Evolutionary conservation across 2,113 vertebrate species (phyloP).

Genomic region (Abramis brama): DNA sequence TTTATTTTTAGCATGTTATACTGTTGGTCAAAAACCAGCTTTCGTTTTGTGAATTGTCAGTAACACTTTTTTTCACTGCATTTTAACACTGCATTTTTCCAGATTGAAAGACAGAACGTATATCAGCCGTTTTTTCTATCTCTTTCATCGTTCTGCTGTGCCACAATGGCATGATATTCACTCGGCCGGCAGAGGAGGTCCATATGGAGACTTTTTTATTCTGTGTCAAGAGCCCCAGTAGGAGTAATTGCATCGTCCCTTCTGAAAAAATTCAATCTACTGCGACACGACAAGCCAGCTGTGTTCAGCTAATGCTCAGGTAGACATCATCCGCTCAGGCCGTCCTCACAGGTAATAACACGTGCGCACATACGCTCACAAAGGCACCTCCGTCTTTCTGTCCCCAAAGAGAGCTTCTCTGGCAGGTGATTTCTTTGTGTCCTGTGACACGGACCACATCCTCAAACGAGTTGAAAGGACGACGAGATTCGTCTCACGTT

Average conservation of each 20-base stretch:
- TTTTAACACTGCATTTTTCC: background rate
- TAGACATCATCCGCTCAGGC: slow-evolving; percentile 36
- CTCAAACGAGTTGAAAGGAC: slow-evolving; percentile 8
- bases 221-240: slow-evolving; percentile 36
- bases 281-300: slow-evolving; percentile 48
- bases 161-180: slow-evolving; percentile 27
- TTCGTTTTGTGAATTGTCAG: background rate
- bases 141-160: background rate
- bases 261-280: slow-evolving; percentile 55
- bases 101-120: background rate
- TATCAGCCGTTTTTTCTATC: background rate
- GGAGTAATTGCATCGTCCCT: slow-evolving; percentile 45
- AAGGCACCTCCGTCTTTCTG: slow-evolving; percentile 14
- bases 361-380: background rate
- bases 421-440: slow-evolving; percentile 12
- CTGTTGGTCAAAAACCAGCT: background rate
- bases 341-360: slow-evolving; percentile 13
- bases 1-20: background rate
- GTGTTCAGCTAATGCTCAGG: slow-evolving; percentile 53
- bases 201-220: slow-evolving; percentile 48
- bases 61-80: background rate
- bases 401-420: slow-evolving; percentile 9
- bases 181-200: slow-evolving; percentile 18
- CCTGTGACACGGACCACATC: slow-evolving; percentile 41
- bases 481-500: background rate